Evolutionary conservation across 2,113 vertebrate species (phyloP).

Genomic region (Thymallus thymallus): DNA sequence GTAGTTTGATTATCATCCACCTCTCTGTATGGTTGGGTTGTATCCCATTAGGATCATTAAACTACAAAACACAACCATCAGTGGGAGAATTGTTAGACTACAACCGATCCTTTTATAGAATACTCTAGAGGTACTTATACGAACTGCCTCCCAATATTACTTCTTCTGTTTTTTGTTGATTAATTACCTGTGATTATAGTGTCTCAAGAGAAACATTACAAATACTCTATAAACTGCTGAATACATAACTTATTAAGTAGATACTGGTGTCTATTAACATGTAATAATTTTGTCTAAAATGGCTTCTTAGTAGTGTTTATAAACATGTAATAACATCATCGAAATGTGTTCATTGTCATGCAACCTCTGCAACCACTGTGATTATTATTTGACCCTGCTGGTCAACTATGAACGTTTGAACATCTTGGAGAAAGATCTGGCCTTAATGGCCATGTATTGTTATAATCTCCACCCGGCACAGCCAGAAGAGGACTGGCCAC

Average conservation of each 20-base stretch:
- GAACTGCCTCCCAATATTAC: slow-evolving; percentile 67
- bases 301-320: neutral
- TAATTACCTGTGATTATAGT: slow-evolving; percentile 5
- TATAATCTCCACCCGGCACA: too few species aligned
- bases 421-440: too few species aligned
- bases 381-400: too few species aligned
- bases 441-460: too few species aligned
- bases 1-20: slow-evolving; percentile 43
- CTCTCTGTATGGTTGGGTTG: slow-evolving; percentile 58
- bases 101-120: slow-evolving; percentile 58
- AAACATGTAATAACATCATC: neutral
- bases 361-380: too few species aligned
- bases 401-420: too few species aligned
- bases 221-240: neutral
- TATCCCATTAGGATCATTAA: slow-evolving; percentile 77
- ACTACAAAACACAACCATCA: slow-evolving; percentile 76
- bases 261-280: neutral
- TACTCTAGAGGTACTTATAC: slow-evolving; percentile 59
- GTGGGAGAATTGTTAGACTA: slow-evolving; percentile 73
- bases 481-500: too few species aligned
- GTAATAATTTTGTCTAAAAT: neutral
- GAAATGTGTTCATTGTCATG: neutral
- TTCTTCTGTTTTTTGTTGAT: slow-evolving; percentile 66
- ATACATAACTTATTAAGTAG: neutral
- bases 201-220: slow-evolving; percentile 56